Evolutionary conservation across 2,113 vertebrate species (phyloP), one percentile per base, ranked within the genome.

Genomic region (Polyodon spathula): DNA sequence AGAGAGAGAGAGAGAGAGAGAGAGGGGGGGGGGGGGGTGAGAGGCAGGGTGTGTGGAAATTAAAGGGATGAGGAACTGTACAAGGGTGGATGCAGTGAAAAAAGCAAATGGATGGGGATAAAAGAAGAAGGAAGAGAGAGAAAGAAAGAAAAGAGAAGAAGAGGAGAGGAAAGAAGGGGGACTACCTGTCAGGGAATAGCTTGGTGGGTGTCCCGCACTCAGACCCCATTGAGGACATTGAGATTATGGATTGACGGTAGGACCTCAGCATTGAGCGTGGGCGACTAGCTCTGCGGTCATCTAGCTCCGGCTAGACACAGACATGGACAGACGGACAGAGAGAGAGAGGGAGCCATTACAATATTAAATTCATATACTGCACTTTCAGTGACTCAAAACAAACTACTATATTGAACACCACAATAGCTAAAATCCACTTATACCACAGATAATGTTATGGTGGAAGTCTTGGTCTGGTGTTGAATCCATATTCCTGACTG

Each of bases 221-320:
- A 0, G 93, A 93, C 16, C 83, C 90, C 70, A 93, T 69, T 16
- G 96, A 97, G 0, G 84, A 80, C 78, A 92, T 73, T 0, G 93
- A 97, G 75, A 97, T 95, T 63, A 98, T 81, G 58, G 96, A 98
- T 71, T 97, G 96, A 0, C 95, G 84, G 59, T 94, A 88, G 17
- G 96, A 94, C 59, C 92, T 88, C 65, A 97, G 81, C 86, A 97
- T 80, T 0, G 96, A 98, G 39, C 92, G 78, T 0, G 95, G 95
- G 12, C 93, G 88, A 55, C 87, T 90, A 0, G 92, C 75, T 55
- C 90, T 84, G 71, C 86, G 87, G 44, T 95, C 92, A 55, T 95
- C 94, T 62, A 95, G 73, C 52, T 98, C 94, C 0, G 95, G 95
- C 96, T 97, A 66, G 11, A 64, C 55, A 1, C 5, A 66, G 48